phyloP scores from a whole-genome alignment of 1,140 invertebrate species.

The Anastatus disparis region DNA sequence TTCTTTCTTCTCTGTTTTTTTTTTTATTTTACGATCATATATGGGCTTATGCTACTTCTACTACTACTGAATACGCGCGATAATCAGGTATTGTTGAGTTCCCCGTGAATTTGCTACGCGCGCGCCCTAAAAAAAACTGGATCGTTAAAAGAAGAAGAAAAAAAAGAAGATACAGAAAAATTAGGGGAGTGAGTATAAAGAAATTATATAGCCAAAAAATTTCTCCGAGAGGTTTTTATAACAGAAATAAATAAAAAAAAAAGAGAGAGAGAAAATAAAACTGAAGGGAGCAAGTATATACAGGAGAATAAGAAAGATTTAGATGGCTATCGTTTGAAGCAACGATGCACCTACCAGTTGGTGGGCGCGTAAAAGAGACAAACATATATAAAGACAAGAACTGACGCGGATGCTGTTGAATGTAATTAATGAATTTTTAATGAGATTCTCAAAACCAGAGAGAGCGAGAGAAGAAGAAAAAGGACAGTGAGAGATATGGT shows the following conservation, averaged over 20 bases:
- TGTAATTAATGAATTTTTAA: conserved; percentile 42
- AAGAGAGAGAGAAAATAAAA: background rate
- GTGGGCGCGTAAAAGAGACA: background rate
- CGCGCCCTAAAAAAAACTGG: background rate
- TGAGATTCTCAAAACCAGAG: too few species aligned
- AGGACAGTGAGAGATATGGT: conserved; percentile 9
- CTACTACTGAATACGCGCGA: conserved; percentile 40
- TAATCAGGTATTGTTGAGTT: conserved; percentile 28
- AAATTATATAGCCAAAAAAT: conserved; percentile 8
- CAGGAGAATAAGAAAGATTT: too few species aligned
- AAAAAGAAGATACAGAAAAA: background rate
- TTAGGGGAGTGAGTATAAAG: conserved; percentile 8
- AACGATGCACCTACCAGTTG: background rate
- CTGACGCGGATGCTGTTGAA: conserved; percentile 9
- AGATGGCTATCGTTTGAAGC: conserved; percentile 25
- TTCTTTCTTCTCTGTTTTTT: too few species aligned
- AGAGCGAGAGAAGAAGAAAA: too few species aligned
- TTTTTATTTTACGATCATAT: conserved; percentile 24
- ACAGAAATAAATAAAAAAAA: too few species aligned
- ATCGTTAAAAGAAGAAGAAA: background rate
- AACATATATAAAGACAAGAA: background rate
- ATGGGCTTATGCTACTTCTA: conserved; percentile 17
- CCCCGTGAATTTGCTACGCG: conserved; percentile 32
- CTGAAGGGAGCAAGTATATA: background rate
- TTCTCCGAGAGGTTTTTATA: conserved; percentile 1